Base-by-base conservation (phyloP, 2,888 invertebrate species). In the Eristalis arbustorum region DNA sequence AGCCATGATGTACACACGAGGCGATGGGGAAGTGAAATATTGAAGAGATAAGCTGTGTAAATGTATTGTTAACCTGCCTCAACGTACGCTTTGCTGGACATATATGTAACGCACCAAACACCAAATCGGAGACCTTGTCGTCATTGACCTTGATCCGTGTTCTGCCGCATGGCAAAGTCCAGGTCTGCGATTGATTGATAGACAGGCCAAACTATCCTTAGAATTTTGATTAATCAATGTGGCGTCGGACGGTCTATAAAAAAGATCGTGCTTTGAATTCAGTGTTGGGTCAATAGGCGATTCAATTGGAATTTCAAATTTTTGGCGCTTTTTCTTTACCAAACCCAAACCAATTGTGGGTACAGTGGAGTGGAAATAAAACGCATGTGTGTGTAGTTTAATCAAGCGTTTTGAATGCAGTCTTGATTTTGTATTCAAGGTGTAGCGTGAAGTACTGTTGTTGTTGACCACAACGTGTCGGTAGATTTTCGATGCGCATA, bases 371-470 rank as follows among this genome's bases (percentile, higher is more conserved):
- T 8, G 13, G 34, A 37, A 62, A 31, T 31, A 31, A 59, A 25
- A 11, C n/a, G 59, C 59, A 25, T 59, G 40, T 28, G 40, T 62
- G 6, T 31, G 31, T 31, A 8, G 1, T 42, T 37, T 13, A 57
- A 59, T 18, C 49, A 42, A n/a, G 3, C 42, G 59, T 66, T 42
- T n/a, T 13, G n/a, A 40, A n/a, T 37, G 2, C 13, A 14, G 10
- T 11, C 67, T n/a, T 49, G 22, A 42, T 84, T n/a, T 74, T 23
- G 23, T 79, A 79, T 79, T 63, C 74, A 79, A 49, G 6, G 11
- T 14, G 42, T 66, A 18, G n/a, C 66, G 3, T 66, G 34, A 22
- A 63, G 34, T 75, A 72, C 72, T 62, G 67, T 57, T 72, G 77
- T 57, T 71, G 82, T 63, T 67, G 72, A 73, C 63, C 8, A 18